Evolutionary conservation across 2,113 vertebrate genomes (phyloP).

Genomic region (Crotalus viridis): DNA sequence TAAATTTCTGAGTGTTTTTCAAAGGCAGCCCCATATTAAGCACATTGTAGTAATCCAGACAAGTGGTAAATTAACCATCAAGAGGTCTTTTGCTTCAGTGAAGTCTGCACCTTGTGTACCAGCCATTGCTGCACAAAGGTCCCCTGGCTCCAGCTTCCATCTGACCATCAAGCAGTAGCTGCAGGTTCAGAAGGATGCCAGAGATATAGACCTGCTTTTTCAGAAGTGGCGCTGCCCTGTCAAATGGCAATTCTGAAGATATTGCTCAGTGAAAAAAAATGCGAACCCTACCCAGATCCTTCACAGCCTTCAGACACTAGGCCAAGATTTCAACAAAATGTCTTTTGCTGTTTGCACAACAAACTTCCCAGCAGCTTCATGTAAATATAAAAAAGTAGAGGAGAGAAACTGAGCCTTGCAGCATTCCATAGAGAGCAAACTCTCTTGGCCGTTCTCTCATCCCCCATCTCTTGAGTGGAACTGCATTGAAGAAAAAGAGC

Average conservation of each 20-base stretch:
- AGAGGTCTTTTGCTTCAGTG: neutral
- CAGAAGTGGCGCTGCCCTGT: neutral
- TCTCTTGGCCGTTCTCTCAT: neutral
- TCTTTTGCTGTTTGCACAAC: neutral
- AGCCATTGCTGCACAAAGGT: neutral
- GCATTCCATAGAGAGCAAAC: neutral
- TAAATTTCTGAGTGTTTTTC: neutral
- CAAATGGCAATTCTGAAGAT: neutral
- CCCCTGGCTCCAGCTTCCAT: neutral
- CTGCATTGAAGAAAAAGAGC: neutral
- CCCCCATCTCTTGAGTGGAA: neutral
- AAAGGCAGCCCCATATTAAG: neutral
- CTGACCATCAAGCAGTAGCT: neutral
- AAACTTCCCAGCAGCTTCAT: neutral
- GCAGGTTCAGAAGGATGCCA: neutral
- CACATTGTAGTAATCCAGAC: neutral
- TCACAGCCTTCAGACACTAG: neutral
- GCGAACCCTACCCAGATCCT: neutral
- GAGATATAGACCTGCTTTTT: neutral
- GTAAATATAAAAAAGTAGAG: neutral
- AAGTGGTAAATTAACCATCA: neutral
- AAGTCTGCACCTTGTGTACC: neutral
- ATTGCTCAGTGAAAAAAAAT: neutral
- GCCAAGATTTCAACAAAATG: neutral
- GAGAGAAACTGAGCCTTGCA: neutral